Evolutionary conservation across 2,797 vertebrate genomes (phyloP).

Genomic region (Diglossa cyanea): DNA sequence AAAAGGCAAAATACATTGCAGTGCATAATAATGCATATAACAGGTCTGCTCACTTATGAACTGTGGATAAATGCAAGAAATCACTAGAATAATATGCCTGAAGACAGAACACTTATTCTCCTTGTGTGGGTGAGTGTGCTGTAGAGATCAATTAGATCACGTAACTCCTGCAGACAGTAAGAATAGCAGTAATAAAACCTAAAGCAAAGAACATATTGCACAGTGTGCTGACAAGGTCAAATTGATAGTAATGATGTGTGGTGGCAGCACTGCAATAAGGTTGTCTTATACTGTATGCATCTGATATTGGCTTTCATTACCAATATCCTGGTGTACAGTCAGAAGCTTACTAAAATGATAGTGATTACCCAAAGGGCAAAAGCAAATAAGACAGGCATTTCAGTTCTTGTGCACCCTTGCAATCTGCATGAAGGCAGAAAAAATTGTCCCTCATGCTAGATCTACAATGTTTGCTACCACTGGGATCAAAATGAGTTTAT

Average conservation of each 20-base stretch:
- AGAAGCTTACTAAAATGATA: constrained; percentile 34
- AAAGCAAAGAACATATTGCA: constrained; percentile 44
- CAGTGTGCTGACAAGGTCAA: constrained; percentile 45
- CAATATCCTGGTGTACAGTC: constrained; percentile 23
- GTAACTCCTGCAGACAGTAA: constrained; percentile 5
- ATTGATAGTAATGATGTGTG: constrained; percentile 45
- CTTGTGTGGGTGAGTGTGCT: not conserved
- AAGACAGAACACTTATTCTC: constrained; percentile 26
- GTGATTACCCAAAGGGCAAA: constrained; percentile 43
- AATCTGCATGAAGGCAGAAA: not conserved
- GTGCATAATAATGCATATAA: not conserved
- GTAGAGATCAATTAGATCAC: constrained; percentile 47
- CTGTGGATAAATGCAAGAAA: constrained; percentile 27
- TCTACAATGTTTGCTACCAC: not conserved
- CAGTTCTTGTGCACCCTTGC: not conserved
- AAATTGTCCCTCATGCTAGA: not conserved
- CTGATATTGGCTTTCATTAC: constrained; percentile 64
- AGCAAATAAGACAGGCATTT: constrained; percentile 1
- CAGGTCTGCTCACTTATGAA: not conserved
- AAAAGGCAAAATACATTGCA: constrained; percentile 28
- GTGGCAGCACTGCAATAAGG: constrained; percentile 40
- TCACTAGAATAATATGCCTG: not conserved
- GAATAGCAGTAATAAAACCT: constrained; percentile 50
- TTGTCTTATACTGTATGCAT: constrained; percentile 51
- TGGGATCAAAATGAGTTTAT: not conserved